Base-by-base conservation (phyloP, 1,140 invertebrate genomes). In the Ericerus pela region DNA sequence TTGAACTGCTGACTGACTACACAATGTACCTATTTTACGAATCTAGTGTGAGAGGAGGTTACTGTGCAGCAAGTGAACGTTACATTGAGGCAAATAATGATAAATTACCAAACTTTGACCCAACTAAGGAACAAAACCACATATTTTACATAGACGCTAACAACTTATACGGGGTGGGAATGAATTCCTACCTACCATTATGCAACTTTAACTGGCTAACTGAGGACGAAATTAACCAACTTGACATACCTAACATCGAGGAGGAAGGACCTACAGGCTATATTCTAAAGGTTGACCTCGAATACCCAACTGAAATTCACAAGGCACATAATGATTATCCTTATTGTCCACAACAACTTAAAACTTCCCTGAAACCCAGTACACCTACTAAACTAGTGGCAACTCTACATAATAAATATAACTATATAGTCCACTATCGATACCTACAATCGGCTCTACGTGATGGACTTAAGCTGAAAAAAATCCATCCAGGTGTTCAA, bases 151-250 rank as follows among this genome's bases (percentile, higher is more conserved):
- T 69, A 18, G 74, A 76, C 70, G 67, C 65, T 11, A 76, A 75
- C 61, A 76, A 76, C 65, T 62, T 75, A 41, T 78, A 79, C 68
- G 75, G 74, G 11, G 68, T 60, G 54, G 67, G 68, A 11, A 73
- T 76, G 71, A 68, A 62, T 18, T 61, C 70, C 59, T 61, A 58
- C 57, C 62, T 76, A 36, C 72, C 73, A 18, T 61, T 59, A 20
- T 58, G 55, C 27, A 58, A 64, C 29, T 77, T 76, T 67, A 52
- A 71, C 61, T 77, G 71, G 70, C 53, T 69, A 16, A 55, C 62
- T 38, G 14, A 59, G 24, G 31, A 60, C 59, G 62, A 65, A 43
- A 62, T 65, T 2, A 43, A 58, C 52, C 11, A 67, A 62, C 65
- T 71, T 62, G 65, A 69, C 61, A 60, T 63, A 43, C 43, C 58